These are phyloP conservation scores for Aculops lycopersici DNA, from an alignment of 1,140 invertebrate species.

Conservation along the genomic window DNA sequence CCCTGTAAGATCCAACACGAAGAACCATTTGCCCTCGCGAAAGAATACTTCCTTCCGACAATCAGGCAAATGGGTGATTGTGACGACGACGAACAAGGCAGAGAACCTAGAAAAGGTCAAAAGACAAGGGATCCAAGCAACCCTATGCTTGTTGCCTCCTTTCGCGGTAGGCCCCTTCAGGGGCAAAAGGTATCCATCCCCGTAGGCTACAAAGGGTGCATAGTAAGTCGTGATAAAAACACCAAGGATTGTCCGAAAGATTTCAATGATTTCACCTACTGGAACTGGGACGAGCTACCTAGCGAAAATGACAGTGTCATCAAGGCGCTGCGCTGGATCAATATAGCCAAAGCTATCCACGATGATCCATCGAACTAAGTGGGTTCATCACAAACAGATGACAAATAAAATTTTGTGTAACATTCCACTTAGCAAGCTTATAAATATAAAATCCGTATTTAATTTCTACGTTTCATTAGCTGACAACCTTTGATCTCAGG, in stretches of 20 bases:
- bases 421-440: too few species aligned
- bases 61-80: slow-evolving; percentile 14
- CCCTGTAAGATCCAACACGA: slow-evolving; percentile 36
- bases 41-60: slow-evolving; percentile 29
- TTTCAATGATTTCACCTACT: slow-evolving; percentile 31
- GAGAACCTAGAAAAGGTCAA: slow-evolving; percentile 15
- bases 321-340: slow-evolving; percentile 36
- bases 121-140: slow-evolving; percentile 1
- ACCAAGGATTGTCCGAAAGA: slow-evolving; percentile 19
- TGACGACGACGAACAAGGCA: slow-evolving; percentile 15
- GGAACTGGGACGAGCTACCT: slow-evolving; percentile 42
- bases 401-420: too few species aligned
- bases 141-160: slow-evolving; percentile 14
- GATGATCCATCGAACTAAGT: not conserved
- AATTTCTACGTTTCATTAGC: too few species aligned
- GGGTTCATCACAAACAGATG: too few species aligned
- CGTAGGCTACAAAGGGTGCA: slow-evolving; percentile 27
- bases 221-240: slow-evolving; percentile 27
- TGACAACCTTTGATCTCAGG: not conserved
- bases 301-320: slow-evolving; percentile 29
- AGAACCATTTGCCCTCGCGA: slow-evolving; percentile 29
- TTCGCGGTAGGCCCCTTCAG: slow-evolving; percentile 30
- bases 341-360: slow-evolving; percentile 31
- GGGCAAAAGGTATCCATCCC: slow-evolving; percentile 26
- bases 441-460: too few species aligned